phyloP scores from a whole-genome alignment of 2,113 vertebrate species.

The Triplophysa rosa region DNA sequence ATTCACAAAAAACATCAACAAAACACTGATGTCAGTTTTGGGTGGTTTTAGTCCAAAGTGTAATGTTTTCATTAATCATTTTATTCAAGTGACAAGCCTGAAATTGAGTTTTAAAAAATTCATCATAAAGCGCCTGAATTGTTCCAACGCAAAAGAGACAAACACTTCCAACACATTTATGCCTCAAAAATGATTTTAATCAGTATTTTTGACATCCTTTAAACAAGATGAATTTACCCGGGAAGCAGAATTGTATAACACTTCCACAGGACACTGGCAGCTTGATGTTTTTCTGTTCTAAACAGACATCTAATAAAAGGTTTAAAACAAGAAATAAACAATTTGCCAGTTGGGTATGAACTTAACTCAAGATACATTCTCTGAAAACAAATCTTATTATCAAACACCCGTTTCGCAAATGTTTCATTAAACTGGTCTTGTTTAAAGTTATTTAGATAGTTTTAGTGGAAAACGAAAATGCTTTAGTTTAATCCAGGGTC shows the following conservation, averaged over 20 bases:
- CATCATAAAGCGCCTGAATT: background rate
- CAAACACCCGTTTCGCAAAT: no score
- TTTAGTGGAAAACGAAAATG: no score
- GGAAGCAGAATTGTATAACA: background rate
- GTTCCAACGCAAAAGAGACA: background rate
- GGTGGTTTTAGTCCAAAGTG: background rate
- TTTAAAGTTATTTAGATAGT: background rate
- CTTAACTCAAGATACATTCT: no score
- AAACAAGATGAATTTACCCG: background rate
- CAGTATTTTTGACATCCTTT: background rate
- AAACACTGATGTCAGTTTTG: background rate
- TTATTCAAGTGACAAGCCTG: no score
- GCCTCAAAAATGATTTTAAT: background rate
- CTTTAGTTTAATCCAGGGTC: background rate
- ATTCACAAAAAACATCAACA: constrained; percentile 7
- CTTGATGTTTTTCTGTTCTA: no score
- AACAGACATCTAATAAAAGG: no score
- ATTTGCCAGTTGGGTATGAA: no score
- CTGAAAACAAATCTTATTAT: no score
- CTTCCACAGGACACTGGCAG: no score
- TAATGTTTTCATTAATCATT: constrained; percentile 3
- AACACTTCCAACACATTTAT: background rate
- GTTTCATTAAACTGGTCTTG: no score
- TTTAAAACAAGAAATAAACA: no score
- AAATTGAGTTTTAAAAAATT: background rate